phyloP scores from a whole-genome alignment of 1,140 invertebrate species.

The Aethina tumida region DNA sequence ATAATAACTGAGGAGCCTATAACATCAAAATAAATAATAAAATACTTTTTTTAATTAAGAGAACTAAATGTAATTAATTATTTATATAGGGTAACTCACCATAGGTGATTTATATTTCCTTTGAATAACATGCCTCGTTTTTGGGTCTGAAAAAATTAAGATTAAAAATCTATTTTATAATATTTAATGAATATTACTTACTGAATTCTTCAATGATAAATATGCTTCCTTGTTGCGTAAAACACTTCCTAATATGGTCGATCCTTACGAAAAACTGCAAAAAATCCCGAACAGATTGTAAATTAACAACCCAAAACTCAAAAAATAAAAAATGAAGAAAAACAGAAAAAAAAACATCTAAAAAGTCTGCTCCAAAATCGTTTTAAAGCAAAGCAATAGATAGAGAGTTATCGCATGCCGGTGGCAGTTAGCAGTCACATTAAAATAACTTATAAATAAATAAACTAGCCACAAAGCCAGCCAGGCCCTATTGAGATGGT shows the following conservation, averaged over 20 bases:
- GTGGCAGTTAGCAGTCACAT: too few relatives aligned
- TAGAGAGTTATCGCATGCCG: too few relatives aligned
- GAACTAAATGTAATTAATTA: constrained; percentile 3
- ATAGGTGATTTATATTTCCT: constrained; percentile 96
- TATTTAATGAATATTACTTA: constrained; percentile 50
- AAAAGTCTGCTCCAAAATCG: too few relatives aligned
- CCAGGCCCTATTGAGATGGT: too few relatives aligned
- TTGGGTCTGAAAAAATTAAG: constrained; percentile 75
- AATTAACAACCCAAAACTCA: neutral
- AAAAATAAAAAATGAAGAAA: too few relatives aligned
- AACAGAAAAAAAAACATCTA: too few relatives aligned
- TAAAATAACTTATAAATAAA: too few relatives aligned
- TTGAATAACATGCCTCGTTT: constrained; percentile 91
- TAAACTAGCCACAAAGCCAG: too few relatives aligned
- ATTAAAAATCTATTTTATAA: constrained; percentile 2
- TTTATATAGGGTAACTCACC: constrained; percentile 58
- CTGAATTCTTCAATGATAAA: constrained; percentile 99
- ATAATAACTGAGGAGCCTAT: constrained; percentile 47
- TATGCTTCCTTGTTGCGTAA: constrained; percentile 96
- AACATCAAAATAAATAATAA: constrained; percentile 32
- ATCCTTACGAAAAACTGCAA: constrained; percentile 99
- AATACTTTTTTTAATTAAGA: constrained; percentile 39
- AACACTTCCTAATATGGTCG: constrained; percentile 98
- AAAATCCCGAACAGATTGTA: constrained; percentile 19
- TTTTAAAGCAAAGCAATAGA: too few relatives aligned